phyloP scores from a whole-genome alignment of 2,113 vertebrate species.

The Balaenoptera acutorostrata region DNA sequence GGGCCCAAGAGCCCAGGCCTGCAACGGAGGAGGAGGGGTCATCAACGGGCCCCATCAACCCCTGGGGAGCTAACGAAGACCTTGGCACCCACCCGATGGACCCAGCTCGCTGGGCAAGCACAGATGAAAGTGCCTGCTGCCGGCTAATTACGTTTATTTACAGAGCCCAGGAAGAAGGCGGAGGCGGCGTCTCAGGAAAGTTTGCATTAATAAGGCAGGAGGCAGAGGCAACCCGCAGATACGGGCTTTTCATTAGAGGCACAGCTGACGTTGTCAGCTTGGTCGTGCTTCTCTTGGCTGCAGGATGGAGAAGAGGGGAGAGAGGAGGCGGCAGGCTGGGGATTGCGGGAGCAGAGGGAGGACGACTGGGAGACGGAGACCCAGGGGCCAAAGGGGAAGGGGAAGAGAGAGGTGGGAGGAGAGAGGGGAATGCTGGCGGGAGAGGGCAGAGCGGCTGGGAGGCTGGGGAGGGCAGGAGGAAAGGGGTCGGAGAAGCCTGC shows the following conservation, averaged over 20 bases:
- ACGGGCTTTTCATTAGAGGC: slow-evolving; percentile 74
- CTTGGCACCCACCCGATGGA: background rate
- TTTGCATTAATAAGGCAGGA: slow-evolving; percentile 73
- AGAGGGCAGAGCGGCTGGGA: background rate
- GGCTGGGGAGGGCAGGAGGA: no score
- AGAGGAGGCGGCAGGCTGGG: background rate
- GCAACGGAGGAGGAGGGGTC: background rate
- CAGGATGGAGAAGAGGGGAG: background rate
- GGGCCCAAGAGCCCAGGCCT: background rate
- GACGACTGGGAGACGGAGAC: background rate
- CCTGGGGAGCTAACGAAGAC: fast-evolving
- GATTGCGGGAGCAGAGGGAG: background rate
- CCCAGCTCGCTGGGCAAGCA: slow-evolving; percentile 11
- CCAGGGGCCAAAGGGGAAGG: background rate
- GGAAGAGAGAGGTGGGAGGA: background rate
- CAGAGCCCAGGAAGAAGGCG: slow-evolving; percentile 67
- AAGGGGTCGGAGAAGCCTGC: no score
- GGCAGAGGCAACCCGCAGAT: slow-evolving; percentile 64
- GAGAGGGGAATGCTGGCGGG: background rate
- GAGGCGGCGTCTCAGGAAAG: slow-evolving; percentile 70
- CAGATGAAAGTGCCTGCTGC: background rate
- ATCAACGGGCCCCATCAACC: background rate
- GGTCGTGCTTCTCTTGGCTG: slow-evolving; percentile 44
- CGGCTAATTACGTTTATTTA: slow-evolving; percentile 73
- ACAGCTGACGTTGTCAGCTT: slow-evolving; percentile 69